Evolutionary conservation across 35 echinoderm and acorn worm species (phyloP).

Genomic region (Acanthaster planci): DNA sequence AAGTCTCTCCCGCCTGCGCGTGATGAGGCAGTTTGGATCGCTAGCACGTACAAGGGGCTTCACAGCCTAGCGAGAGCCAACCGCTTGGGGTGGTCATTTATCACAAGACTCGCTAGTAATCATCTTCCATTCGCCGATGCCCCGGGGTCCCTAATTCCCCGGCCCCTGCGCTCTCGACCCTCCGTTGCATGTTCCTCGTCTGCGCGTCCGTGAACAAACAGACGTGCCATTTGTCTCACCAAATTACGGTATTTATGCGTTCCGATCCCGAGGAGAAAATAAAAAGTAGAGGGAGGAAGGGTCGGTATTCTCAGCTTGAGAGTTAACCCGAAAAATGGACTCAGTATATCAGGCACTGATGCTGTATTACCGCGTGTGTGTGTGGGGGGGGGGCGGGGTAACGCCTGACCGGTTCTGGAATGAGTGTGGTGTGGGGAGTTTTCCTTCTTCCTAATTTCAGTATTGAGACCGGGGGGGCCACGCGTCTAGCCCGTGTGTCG

Average conservation of each 20-base stretch:
- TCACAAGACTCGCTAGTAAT: constrained; percentile 21
- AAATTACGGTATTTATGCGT: constrained; percentile 27
- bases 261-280: not conserved
- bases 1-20: not conserved
- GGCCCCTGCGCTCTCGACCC: not conserved
- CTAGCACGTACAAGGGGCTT: constrained; percentile 5
- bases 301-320: not conserved
- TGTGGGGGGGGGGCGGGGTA: not conserved
- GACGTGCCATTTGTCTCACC: constrained; percentile 32
- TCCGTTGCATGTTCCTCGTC: not conserved
- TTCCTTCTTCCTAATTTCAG: not conserved
- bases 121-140: constrained; percentile 18
- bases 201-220: constrained; percentile 13
- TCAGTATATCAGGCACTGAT: not conserved
- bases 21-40: constrained; percentile 21
- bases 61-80: not conserved
- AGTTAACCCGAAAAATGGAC: not conserved
- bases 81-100: constrained; percentile 18
- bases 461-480: not conserved
- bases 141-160: constrained; percentile 11
- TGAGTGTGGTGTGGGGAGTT: not conserved
- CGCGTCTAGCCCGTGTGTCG: not conserved
- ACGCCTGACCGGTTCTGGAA: constrained; percentile 3
- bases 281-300: not conserved
- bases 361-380: not conserved